Base-by-base conservation (phyloP, 2,113 vertebrate genomes). In the Pseudonaja textilis region DNA sequence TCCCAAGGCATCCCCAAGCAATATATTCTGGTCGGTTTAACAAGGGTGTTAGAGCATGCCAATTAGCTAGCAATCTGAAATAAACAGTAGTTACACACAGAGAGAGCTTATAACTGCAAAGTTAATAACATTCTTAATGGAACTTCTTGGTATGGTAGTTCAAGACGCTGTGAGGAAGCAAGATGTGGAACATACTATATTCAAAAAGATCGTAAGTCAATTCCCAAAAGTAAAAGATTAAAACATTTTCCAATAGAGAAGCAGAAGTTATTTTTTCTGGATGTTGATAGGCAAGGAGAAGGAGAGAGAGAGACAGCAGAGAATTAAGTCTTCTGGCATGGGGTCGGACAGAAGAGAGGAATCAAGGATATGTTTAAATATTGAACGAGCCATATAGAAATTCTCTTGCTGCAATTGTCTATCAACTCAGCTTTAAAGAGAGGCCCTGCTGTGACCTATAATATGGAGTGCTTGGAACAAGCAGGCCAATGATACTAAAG, bases 111-210 rank as follows among this genome's bases (percentile, higher is more conserved):
- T 96, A 96, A 96, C 95, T 95, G 94, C 93, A 95, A 95, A 98
- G 94, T 97, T 98, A 97, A 97, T 97, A 97, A 96, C 96, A 95
- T 97, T 97, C 96, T 96, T 97, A 98, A 97, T 97, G 91, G 95
- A 93, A 97, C 96, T 97, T 97, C 95, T 97, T 97, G 97, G 95
- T 97, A 96, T 45, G 1, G 92, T 96, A 95, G 96, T 94, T 97
- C 95, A 96, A 64, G 45, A 64, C 96, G 54, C 42, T 93, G 56
- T 94, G 95, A 95, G 95, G 87, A 95, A 95, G 93, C 96, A 95
- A 96, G 91, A 93, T 87, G 96, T 97, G 97, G 96, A 96, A 94
- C 94, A 93, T 90, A 93, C 85, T 87, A 94, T 92, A 96, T 96
- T 97, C 45, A 52, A 96, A 59, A 97, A 93, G 95, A 95, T 94